phyloP scores from a whole-genome alignment of 2,113 vertebrate species.

The Dasyornis broadbenti region DNA sequence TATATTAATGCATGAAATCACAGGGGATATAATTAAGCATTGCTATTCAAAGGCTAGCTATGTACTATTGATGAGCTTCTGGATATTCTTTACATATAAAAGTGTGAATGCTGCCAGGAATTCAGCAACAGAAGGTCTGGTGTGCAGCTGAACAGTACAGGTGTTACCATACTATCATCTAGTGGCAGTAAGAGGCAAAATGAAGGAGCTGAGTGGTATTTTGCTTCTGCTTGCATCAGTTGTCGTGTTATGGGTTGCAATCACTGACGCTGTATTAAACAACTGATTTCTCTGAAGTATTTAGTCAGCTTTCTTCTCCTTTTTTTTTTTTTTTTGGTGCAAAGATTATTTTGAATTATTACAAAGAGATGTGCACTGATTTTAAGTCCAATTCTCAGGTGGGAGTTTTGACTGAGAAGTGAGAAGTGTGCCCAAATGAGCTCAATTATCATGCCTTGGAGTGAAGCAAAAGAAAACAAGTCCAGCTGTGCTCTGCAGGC shows the following conservation, averaged over 20 bases:
- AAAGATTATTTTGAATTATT: neutral
- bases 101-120: neutral
- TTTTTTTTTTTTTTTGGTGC: neutral
- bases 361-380: neutral
- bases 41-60: neutral
- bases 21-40: neutral
- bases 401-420: neutral
- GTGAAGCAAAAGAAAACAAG: constrained; percentile 19
- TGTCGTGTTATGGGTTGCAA: neutral
- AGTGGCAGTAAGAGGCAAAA: constrained; percentile 11
- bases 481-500: constrained; percentile 42
- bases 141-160: neutral
- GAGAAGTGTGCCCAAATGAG: neutral
- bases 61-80: constrained; percentile 2
- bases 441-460: neutral
- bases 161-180: constrained; percentile 41
- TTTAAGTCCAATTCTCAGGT: neutral
- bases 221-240: neutral
- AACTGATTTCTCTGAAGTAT: neutral
- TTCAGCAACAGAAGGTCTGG: neutral
- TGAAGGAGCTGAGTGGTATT: neutral
- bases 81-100: neutral
- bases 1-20: neutral
- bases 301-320: neutral
- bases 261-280: neutral